Evolutionary conservation across 2,113 vertebrate genomes (phyloP).

Genomic region (Camelus bactrianus): DNA sequence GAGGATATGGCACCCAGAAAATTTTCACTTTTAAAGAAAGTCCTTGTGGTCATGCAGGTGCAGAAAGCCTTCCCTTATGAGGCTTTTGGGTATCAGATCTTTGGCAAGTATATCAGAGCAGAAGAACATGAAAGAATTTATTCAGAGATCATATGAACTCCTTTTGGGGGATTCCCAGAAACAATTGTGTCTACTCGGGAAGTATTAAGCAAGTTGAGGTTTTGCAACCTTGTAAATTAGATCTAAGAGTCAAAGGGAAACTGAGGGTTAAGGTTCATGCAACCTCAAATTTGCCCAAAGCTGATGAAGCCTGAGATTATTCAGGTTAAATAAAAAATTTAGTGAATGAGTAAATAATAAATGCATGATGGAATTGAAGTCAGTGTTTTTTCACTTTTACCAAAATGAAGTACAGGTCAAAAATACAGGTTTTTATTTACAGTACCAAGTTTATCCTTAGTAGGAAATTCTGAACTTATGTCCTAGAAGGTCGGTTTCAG

Average conservation of each 20-base stretch:
- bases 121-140: neutral
- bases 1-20: neutral
- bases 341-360: constrained; percentile 30
- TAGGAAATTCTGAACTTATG: neutral
- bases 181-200: neutral
- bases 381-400: neutral
- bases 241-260: neutral
- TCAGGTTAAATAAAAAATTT: constrained; percentile 44
- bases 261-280: neutral
- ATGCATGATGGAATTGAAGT: neutral
- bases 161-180: neutral
- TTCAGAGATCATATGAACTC: neutral
- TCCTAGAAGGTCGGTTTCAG: neutral
- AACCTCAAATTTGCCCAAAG: constrained; percentile 13
- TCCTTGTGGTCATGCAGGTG: neutral
- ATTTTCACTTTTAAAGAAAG: neutral
- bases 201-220: neutral
- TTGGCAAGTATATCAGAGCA: neutral
- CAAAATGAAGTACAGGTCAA: neutral
- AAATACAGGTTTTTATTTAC: constrained; percentile 33
- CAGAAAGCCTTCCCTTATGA: neutral
- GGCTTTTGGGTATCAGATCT: neutral
- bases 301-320: neutral
- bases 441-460: neutral
- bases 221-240: neutral